Percentiles rank a stretch among this genome's conserved stretches.
phyloP scores from a whole-genome alignment of 1,140 invertebrate species.

The Panagrolaimus sp. region DNA sequence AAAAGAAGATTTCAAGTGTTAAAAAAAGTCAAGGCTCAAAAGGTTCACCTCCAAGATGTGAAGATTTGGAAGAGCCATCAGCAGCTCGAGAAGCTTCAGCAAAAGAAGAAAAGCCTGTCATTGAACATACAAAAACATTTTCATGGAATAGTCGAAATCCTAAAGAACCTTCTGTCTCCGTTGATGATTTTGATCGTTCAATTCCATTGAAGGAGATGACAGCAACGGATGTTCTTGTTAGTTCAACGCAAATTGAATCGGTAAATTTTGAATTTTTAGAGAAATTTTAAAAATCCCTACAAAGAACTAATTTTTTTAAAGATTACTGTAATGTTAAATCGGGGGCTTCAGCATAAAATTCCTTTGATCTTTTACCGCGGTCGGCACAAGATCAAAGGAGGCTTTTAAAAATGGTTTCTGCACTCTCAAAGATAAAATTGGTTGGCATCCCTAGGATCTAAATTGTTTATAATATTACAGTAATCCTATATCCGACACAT shows the following conservation, averaged over 20 bases:
- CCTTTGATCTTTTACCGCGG: no score
- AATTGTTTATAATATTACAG: no score
- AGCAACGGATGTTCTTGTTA: neutral
- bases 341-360: no score
- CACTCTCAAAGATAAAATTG: no score
- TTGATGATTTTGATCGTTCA: slow-evolving; percentile 6
- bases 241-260: neutral
- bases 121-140: slow-evolving; percentile 12
- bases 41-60: no score
- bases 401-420: no score
- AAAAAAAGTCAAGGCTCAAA: no score
- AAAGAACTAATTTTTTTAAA: neutral
- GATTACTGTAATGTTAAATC: neutral
- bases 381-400: no score
- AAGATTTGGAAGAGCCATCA: slow-evolving; percentile 3
- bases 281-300: no score
- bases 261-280: neutral
- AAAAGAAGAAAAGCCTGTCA: neutral
- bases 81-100: neutral
- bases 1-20: no score
- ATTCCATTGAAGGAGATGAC: neutral
- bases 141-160: neutral
- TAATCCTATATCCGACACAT: no score
- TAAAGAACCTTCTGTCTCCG: neutral
- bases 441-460: no score